Evolutionary conservation across 2,113 vertebrate species (phyloP).

Genomic region (Todiramphus chloris): DNA sequence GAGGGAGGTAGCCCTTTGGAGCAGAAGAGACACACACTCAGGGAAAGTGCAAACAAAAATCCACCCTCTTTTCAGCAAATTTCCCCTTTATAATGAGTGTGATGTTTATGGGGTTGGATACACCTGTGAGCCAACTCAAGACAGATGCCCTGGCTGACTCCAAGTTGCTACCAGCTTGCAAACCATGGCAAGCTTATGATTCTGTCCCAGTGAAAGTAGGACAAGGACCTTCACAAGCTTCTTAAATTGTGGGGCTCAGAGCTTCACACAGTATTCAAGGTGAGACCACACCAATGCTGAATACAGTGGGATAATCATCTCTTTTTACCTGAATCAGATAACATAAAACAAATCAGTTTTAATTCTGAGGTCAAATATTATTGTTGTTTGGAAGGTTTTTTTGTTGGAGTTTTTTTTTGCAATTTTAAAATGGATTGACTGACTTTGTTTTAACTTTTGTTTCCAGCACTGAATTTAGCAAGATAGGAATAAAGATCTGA

Average conservation of each 20-base stretch:
- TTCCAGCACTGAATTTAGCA: background rate
- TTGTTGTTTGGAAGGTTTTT: background rate
- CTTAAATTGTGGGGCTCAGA: background rate
- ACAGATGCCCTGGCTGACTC: no score
- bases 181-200: no score
- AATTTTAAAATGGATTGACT: background rate
- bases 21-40: no score
- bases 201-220: no score
- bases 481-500: background rate
- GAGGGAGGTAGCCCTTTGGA: no score
- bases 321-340: background rate
- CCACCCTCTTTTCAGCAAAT: no score
- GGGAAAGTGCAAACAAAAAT: no score
- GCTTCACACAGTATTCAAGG: background rate
- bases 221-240: background rate
- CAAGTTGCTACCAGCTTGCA: no score
- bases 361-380: background rate
- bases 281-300: fast-evolving
- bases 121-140: no score
- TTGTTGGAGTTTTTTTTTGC: background rate
- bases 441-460: background rate
- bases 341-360: background rate
- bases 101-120: no score
- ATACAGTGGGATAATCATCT: background rate
- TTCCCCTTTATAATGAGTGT: no score